Evolutionary conservation across 30 jellyfish, hydroid and myxozoan species (phyloP).

Genomic region (Cassiopea xamachana): DNA sequence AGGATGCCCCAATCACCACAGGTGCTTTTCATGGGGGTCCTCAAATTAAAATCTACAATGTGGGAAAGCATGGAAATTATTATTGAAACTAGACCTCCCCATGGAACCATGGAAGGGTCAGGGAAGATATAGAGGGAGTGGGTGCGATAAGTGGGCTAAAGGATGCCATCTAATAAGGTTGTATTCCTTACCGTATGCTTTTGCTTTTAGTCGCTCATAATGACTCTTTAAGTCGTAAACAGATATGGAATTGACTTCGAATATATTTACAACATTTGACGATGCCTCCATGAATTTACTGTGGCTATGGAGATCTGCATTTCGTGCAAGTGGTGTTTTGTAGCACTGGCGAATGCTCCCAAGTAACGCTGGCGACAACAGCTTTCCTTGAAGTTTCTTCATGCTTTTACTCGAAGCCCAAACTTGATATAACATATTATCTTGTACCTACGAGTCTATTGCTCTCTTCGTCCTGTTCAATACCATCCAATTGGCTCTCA

Average conservation of each 20-base stretch:
- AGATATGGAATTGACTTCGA: slow-evolving; percentile 44
- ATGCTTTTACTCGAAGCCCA: background rate
- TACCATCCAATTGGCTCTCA: too few relatives aligned
- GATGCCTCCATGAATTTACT: slow-evolving; percentile 63
- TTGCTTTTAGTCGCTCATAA: slow-evolving; percentile 37
- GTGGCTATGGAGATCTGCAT: slow-evolving; percentile 49
- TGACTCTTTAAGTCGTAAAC: slow-evolving; percentile 46
- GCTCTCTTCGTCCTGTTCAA: background rate
- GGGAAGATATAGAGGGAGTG: background rate
- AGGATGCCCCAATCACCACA: too few relatives aligned
- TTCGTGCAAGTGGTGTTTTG: background rate
- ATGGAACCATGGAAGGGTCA: too few relatives aligned
- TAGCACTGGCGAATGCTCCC: background rate
- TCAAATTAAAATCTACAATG: too few relatives aligned
- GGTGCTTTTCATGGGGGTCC: too few relatives aligned
- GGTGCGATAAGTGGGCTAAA: background rate
- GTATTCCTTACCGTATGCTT: slow-evolving; percentile 20
- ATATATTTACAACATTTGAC: slow-evolving; percentile 38
- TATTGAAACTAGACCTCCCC: too few relatives aligned
- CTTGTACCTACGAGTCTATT: background rate
- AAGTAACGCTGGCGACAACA: background rate
- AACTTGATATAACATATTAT: background rate
- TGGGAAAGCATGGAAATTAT: too few relatives aligned
- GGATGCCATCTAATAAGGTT: too few relatives aligned
- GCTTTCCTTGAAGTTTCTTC: background rate